Evolutionary conservation across 2,113 vertebrate genomes (phyloP).

Genomic region (Danio rerio): GRCz12tu NC_133180.1:17342501-17343000

Average conservation of each 20-base stretch:
- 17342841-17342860: constrained; percentile 5
- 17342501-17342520: no score
- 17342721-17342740: neutral
- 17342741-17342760: neutral
- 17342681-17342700: constrained; percentile 17
- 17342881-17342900: constrained; percentile 24
- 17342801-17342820: constrained; percentile 15
- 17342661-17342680: constrained; percentile 10
- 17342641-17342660: neutral
- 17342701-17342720: neutral
- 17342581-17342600: no score
- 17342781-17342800: neutral
- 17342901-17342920: constrained; percentile 8
- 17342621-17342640: neutral
- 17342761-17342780: neutral
- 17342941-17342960: constrained; percentile 5
- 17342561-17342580: no score
- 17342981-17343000: neutral
- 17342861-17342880: constrained; percentile 2
- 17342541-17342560: no score
- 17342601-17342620: no score
- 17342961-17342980: neutral
- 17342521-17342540: no score
- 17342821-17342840: constrained; percentile 17
- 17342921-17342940: constrained; percentile 7